Evolutionary conservation across 2,113 vertebrate genomes (phyloP).

Genomic region (Percopsis transmontana): DNA sequence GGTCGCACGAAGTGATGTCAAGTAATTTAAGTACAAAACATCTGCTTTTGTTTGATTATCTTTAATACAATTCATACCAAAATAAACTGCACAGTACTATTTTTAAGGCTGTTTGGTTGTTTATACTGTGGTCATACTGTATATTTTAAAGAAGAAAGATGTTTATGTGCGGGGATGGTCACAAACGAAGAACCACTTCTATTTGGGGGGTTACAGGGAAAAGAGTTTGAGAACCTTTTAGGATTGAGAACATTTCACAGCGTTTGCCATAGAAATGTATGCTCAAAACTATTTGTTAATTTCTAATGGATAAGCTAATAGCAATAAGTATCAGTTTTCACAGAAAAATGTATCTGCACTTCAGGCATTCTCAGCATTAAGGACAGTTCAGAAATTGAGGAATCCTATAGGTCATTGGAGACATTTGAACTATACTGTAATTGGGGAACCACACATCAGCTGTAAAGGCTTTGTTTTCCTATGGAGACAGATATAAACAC

Average conservation of each 20-base stretch:
- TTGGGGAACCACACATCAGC: slow-evolving; percentile 49
- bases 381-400: neutral
- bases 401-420: slow-evolving; percentile 8
- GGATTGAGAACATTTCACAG: neutral
- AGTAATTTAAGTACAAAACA: no score
- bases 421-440: slow-evolving; percentile 27
- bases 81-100: no score
- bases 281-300: neutral
- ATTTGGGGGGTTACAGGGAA: neutral
- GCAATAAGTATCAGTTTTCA: neutral
- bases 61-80: no score
- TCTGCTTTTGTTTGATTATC: neutral
- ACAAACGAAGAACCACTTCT: neutral
- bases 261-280: neutral
- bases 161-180: no score
- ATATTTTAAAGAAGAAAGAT: neutral
- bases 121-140: neutral
- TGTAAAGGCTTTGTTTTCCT: slow-evolving; percentile 9
- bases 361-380: slow-evolving; percentile 18
- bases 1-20: no score
- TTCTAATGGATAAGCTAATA: neutral
- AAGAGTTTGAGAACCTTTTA: neutral
- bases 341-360: slow-evolving; percentile 22
- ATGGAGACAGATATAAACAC: slow-evolving; percentile 68
- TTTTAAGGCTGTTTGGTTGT: neutral